phyloP scores from a whole-genome alignment of 2,888 invertebrate species.

The Coleophora flavipennella region DNA sequence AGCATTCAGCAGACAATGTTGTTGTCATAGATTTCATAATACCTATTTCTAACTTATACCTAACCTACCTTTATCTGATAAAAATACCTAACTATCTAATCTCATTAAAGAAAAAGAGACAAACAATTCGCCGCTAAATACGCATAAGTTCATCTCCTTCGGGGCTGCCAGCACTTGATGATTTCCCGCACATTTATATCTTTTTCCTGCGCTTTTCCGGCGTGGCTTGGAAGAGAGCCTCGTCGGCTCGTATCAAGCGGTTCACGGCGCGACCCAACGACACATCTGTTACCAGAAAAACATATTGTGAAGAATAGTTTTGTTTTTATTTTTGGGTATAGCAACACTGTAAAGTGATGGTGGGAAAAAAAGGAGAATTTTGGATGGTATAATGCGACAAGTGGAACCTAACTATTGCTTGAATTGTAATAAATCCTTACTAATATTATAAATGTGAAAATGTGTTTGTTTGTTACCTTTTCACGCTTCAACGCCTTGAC shows the following conservation, averaged over 20 bases:
- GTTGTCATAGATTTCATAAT: too few relatives aligned
- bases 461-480: too few relatives aligned
- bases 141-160: background rate
- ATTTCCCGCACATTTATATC: slow-evolving; percentile 33
- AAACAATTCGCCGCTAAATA: background rate
- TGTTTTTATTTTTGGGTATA: background rate
- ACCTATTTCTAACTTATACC: too few relatives aligned
- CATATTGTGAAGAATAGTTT: background rate
- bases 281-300: slow-evolving; percentile 56
- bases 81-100: too few relatives aligned
- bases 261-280: slow-evolving; percentile 66
- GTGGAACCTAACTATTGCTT: too few relatives aligned
- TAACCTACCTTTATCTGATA: too few relatives aligned
- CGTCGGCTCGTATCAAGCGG: slow-evolving; percentile 61
- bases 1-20: too few relatives aligned
- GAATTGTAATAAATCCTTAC: too few relatives aligned
- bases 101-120: too few relatives aligned
- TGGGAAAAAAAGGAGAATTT: background rate
- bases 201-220: slow-evolving; percentile 67
- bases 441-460: too few relatives aligned
- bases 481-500: too few relatives aligned
- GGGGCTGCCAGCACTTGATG: slow-evolving; percentile 4
- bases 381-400: background rate
- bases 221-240: slow-evolving; percentile 56
- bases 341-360: background rate